phyloP scores from a whole-genome alignment of 2,888 invertebrate species.

The Carpatolechia fugitivella region DNA sequence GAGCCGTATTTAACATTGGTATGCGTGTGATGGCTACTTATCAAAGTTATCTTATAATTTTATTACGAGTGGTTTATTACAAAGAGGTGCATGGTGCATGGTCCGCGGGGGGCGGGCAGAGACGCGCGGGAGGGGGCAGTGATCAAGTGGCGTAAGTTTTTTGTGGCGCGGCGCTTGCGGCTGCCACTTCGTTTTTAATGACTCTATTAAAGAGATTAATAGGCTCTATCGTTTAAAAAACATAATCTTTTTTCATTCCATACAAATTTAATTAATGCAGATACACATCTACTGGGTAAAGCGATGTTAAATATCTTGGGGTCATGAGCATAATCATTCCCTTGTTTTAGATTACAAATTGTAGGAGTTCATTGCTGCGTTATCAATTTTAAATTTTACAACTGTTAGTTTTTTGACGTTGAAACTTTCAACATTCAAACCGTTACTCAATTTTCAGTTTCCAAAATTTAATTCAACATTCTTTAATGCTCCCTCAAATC shows the following conservation, averaged over 20 bases:
- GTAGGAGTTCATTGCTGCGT: too few relatives aligned
- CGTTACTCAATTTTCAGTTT: background rate
- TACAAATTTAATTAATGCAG: slow-evolving; percentile 75
- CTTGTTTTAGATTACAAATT: background rate
- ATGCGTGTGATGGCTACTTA: slow-evolving; percentile 33
- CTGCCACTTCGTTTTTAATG: slow-evolving; percentile 67
- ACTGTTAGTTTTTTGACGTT: too few relatives aligned
- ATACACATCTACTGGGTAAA: slow-evolving; percentile 49
- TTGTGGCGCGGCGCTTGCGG: slow-evolving; percentile 46
- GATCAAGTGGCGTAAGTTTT: slow-evolving; percentile 31
- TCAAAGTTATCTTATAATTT: slow-evolving; percentile 48
- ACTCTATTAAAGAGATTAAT: slow-evolving; percentile 78
- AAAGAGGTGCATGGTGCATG: slow-evolving; percentile 24
- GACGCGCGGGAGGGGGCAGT: slow-evolving; percentile 23
- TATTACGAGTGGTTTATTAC: slow-evolving; percentile 53
- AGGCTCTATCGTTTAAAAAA: slow-evolving; percentile 63
- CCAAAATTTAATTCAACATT: background rate
- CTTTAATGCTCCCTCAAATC: background rate
- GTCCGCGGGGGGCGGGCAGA: slow-evolving; percentile 16
- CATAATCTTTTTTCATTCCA: slow-evolving; percentile 57
- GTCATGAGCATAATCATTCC: background rate
- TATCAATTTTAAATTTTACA: background rate
- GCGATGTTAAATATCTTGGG: slow-evolving; percentile 3
- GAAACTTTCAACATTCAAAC: background rate
- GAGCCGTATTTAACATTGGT: slow-evolving; percentile 35